Conservation (phyloP, 23 tunicate species). For the Phallusia fumigata region DNA sequence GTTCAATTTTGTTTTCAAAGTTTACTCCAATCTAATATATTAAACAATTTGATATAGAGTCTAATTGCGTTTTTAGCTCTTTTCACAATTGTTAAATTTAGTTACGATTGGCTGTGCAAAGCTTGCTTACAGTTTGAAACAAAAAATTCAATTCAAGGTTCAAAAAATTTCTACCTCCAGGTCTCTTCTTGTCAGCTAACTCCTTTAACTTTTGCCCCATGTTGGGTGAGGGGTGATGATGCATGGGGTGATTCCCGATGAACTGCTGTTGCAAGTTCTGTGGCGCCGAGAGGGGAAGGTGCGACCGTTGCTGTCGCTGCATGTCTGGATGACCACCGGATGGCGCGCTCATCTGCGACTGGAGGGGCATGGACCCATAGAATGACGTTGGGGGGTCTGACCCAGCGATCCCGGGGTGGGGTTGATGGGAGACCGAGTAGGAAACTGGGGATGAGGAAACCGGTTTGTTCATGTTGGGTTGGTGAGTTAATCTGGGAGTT, state of each 20-base stretch:
- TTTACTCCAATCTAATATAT: too few species aligned
- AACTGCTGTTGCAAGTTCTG: background rate
- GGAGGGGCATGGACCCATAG: slow-evolving; percentile 11
- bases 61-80: too few species aligned
- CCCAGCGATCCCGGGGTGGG: slow-evolving; percentile 36
- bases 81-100: too few species aligned
- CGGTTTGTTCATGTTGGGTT: slow-evolving; percentile 34
- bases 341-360: background rate
- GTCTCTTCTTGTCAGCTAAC: slow-evolving; percentile 23
- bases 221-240: background rate
- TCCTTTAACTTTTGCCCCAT: slow-evolving; percentile 20
- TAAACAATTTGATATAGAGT: too few species aligned
- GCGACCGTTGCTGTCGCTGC: slow-evolving; percentile 27
- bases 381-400: slow-evolving; percentile 17
- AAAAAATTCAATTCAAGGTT: too few species aligned
- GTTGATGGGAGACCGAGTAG: slow-evolving; percentile 64
- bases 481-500: slow-evolving; percentile 30
- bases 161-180: background rate
- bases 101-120: too few species aligned
- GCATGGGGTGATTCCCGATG: background rate
- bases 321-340: slow-evolving; percentile 5
- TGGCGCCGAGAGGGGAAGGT: background rate
- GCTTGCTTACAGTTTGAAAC: too few species aligned
- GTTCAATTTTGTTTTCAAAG: too few species aligned
- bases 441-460: slow-evolving; percentile 50